Base-by-base conservation (phyloP, 2,113 vertebrate genomes). In the Pica pica region DNA sequence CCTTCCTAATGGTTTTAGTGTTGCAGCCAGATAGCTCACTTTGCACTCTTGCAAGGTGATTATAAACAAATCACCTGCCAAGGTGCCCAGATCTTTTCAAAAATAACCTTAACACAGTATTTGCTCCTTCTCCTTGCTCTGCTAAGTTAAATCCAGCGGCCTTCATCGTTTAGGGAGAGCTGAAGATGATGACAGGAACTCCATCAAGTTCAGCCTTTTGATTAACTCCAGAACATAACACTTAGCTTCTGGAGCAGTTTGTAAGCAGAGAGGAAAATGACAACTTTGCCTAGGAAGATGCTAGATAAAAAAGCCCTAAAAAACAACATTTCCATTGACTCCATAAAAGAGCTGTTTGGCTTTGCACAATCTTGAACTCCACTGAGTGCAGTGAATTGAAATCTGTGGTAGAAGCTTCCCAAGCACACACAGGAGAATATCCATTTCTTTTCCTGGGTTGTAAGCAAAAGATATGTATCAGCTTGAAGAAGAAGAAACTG, bases 311-410 rank as follows among this genome's bases (percentile, higher is more conserved):
- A 88, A 84, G 44, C 44, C 53, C 46, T 77, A 83, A 92, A 73
- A 70, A 49, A 1, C 63, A 94, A 64, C 57, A 65, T 61, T 91
- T 94, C 84, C 35, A 52, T 44, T 85, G 79, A 89, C 90, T 92
- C 69, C 56, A 68, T 87, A 91, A 71, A 84, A 91, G 83, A 85
- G 53, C 79, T 87, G 69, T 90, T 97, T 87, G 73, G 75, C 69
- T 96, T 87, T 80, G 74, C 87, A 90, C 82, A 74, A 75, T 86
- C 83, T 75, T 20, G 3, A 71, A 76, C 91, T 94, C 95, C 94
- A 61, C 68, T 7, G 93, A 91, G 83, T 50, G 46, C 70, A 91
- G 53, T 88, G 80, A 92, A 96, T 92, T 3, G 30, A 92, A 95
- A 92, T 90, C 61, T 86, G 49, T 46, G 73, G 52, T 68, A 93